These are phyloP conservation scores for Prosopocoilus inquinatus DNA, from an alignment of 2,888 invertebrate genomes.

Conservation along the genomic window DNA sequence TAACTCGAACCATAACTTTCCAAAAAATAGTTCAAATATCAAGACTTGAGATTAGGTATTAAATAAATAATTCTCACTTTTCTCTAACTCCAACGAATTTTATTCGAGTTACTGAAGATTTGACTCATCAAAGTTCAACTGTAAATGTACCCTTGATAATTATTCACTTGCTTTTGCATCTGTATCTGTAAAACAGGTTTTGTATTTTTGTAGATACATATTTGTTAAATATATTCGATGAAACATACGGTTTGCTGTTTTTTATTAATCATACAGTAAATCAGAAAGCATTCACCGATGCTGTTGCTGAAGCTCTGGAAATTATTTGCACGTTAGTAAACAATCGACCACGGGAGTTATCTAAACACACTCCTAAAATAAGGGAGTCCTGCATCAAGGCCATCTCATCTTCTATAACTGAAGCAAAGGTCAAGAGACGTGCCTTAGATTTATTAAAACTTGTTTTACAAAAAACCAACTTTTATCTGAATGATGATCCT, in stretches of 20 bases:
- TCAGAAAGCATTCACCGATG: slow-evolving; percentile 32
- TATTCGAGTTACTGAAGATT: too few relatives aligned
- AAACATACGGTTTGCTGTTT: slow-evolving; percentile 33
- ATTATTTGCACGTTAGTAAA: slow-evolving; percentile 41
- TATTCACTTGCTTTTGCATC: too few relatives aligned
- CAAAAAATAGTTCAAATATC: too few relatives aligned
- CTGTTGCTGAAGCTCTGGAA: slow-evolving; percentile 35
- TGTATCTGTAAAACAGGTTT: too few relatives aligned
- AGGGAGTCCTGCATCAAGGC: slow-evolving; percentile 35
- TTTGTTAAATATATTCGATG: slow-evolving; percentile 38
- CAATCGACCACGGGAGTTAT: slow-evolving; percentile 37
- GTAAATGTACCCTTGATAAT: too few relatives aligned
- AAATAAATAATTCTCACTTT: too few relatives aligned
- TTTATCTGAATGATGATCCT: slow-evolving; percentile 12
- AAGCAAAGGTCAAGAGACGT: slow-evolving; percentile 36
- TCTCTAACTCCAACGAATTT: too few relatives aligned
- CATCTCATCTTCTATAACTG: slow-evolving; percentile 26
- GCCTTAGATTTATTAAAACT: slow-evolving; percentile 34
- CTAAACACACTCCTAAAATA: slow-evolving; percentile 36
- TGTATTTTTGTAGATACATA: slow-evolving; percentile 37
- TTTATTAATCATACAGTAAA: slow-evolving; percentile 32
- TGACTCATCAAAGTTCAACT: too few relatives aligned
- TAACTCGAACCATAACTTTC: too few relatives aligned
- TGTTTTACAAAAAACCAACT: slow-evolving; percentile 32
- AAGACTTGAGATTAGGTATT: too few relatives aligned